Percentiles rank a stretch among this genome's conserved stretches.
phyloP scores from a whole-genome alignment of 2,888 invertebrate species.

The Oligia fasciuncula region DNA sequence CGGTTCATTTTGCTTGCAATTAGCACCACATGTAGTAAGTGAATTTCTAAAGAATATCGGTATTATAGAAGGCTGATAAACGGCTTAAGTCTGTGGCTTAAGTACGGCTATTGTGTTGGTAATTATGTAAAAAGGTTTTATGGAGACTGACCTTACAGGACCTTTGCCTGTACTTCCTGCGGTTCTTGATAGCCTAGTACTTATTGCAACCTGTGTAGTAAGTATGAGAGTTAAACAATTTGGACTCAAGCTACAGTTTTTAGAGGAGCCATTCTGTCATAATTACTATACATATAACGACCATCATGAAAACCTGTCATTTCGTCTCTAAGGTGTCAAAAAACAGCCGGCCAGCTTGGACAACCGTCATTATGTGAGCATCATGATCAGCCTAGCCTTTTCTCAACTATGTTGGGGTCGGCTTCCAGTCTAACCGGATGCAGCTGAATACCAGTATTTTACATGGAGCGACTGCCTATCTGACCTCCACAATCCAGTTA shows the following conservation, averaged over 20 bases:
- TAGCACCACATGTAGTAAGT: constrained; percentile 76
- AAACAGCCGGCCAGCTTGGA: neutral
- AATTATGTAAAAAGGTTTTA: constrained; percentile 45
- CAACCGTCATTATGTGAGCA: neutral
- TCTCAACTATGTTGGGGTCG: no score
- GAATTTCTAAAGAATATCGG: constrained; percentile 75
- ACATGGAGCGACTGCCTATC: no score
- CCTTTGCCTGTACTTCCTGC: constrained; percentile 20
- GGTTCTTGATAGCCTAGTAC: constrained; percentile 15
- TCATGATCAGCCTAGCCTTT: no score
- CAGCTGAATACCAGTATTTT: no score
- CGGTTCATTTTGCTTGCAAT: constrained; percentile 75
- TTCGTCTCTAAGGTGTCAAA: neutral
- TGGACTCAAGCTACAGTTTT: neutral
- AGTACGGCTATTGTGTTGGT: constrained; percentile 40
- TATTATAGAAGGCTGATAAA: constrained; percentile 70
- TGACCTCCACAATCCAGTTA: no score
- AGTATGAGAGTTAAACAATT: neutral
- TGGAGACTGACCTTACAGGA: constrained; percentile 15
- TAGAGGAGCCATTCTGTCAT: neutral
- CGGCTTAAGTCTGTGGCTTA: constrained; percentile 45
- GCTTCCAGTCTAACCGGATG: no score
- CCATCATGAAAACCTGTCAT: no score
- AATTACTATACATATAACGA: no score
- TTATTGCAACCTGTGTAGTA: neutral